Base-by-base conservation (phyloP, 2,797 vertebrate species). In the Characodon lateralis region DNA sequence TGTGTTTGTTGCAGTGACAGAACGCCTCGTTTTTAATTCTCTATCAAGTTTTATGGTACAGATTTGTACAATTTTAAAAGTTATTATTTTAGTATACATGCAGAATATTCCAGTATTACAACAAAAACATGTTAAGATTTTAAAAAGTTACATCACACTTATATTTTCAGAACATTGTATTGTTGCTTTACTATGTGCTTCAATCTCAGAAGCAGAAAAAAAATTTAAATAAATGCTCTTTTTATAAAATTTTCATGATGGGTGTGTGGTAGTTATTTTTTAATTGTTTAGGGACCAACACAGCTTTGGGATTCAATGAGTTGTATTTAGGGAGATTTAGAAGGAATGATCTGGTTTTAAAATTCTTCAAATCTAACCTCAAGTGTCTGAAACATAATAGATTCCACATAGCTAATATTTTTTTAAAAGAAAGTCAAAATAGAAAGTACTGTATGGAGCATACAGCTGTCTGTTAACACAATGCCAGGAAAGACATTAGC, bases 161-260 rank as follows among this genome's bases (percentile, higher is more conserved):
- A 99, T 99, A 99, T 99, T 99, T 99, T 99, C 98, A 97, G 96
- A 98, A 98, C 98, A 98, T 99, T 99, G 97, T 99, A 99, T 95
- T 96, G 96, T 99, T 98, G 98, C 97, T 99, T 98, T 99, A 99
- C 96, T 98, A 98, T 98, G 97, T 97, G 98, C 98, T 99, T 99
- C 98, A 96, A 96, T 98, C 97, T 97, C 96, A 89, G 98, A 97
- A 99, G 98, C 97, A 92, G 95, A 95, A 78, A 90, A 92, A 96
- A 95, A 89, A 93, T 91, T 99, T 99, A 99, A 99, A 99, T 99
- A 99, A 99, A 98, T 95, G 94, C 95, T 96, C 94, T 96, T 96
- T 96, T 95, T 95, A 95, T 95, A 96, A 96, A 96, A 95, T 85
- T 26, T 93, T 65, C 85, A n/a, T 56, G 41, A 55, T 31, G 9